Percentiles rank a stretch among this genome's conserved stretches.
Conservation (phyloP, 2,113 vertebrate genomes). For the Tretioscincus oriximinensis region DNA sequence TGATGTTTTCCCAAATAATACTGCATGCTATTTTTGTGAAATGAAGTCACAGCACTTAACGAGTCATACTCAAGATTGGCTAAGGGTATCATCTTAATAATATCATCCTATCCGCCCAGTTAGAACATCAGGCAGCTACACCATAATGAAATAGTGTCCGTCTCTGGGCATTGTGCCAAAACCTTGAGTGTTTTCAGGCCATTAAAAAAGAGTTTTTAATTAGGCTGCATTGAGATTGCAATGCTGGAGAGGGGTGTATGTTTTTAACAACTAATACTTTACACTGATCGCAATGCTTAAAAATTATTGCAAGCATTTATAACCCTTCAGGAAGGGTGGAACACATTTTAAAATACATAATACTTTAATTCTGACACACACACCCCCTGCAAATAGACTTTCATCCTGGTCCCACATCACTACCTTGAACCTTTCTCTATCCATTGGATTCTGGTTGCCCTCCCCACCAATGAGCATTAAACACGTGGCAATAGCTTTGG, state of each 20-base stretch:
- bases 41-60: neutral
- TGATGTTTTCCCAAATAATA: neutral
- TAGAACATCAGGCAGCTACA: neutral
- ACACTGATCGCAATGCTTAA: neutral
- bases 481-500: no score
- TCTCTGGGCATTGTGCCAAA: neutral
- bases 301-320: neutral
- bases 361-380: neutral
- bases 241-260: neutral
- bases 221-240: neutral
- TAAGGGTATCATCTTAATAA: constrained; percentile 8
- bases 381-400: no score
- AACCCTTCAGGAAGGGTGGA: no score
- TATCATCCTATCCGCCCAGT: neutral
- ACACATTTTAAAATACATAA: neutral
- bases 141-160: neutral
- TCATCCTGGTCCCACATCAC: no score
- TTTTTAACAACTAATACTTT: neutral
- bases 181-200: neutral
- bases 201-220: neutral
- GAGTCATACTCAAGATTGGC: neutral
- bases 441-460: no score
- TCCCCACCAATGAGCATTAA: no score
- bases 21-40: neutral
- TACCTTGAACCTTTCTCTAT: no score